phyloP scores from a whole-genome alignment of 2,888 invertebrate genomes.

The Drosophila siamana region DNA sequence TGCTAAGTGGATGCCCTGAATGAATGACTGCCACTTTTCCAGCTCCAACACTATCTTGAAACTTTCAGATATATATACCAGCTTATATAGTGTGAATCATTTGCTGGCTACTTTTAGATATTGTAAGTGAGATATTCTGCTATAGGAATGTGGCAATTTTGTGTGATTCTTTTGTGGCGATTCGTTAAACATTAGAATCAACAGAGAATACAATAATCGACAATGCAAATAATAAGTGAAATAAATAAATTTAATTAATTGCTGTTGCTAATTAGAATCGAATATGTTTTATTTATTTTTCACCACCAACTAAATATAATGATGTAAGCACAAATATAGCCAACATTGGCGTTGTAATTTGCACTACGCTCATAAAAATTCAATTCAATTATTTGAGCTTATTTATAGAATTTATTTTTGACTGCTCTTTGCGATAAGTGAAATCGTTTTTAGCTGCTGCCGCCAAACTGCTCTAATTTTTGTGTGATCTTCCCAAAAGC shows the following conservation, averaged over 20 bases:
- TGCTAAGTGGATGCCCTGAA: slow-evolving; percentile 63
- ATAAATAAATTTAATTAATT: slow-evolving; percentile 11
- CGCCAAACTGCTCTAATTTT: slow-evolving; percentile 54
- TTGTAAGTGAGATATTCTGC: slow-evolving; percentile 15
- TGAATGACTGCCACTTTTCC: slow-evolving; percentile 30
- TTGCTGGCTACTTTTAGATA: slow-evolving; percentile 15
- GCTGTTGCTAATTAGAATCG: not conserved
- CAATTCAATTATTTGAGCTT: not conserved
- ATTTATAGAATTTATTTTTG: not conserved
- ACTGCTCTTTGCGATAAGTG: not conserved
- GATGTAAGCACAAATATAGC: not conserved
- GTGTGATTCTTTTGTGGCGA: slow-evolving; percentile 4
- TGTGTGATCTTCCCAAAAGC: slow-evolving; percentile 27
- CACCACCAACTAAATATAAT: not conserved
- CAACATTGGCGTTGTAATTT: not conserved
- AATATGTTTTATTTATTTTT: not conserved
- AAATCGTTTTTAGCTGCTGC: not conserved
- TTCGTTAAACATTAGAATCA: slow-evolving; percentile 9
- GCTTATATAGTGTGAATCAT: slow-evolving; percentile 3
- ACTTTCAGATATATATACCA: not conserved
- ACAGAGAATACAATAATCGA: not conserved
- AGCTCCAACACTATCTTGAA: not conserved
- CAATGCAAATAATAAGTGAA: not conserved
- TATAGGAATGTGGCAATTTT: slow-evolving; percentile 16
- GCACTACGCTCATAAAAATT: not conserved